Base-by-base conservation (phyloP, 1,140 invertebrate species). In the Macrocentrus cingulum region DNA sequence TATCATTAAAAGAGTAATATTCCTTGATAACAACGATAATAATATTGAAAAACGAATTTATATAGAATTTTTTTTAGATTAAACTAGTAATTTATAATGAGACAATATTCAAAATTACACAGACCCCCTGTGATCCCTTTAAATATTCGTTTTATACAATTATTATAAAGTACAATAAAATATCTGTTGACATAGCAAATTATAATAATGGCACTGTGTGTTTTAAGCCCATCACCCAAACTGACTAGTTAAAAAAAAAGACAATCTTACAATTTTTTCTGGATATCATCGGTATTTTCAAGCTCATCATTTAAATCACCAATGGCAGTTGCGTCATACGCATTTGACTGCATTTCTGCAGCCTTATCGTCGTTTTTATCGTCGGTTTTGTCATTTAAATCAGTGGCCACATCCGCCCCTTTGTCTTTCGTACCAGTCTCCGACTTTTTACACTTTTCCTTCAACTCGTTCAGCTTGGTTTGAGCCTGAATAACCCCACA, bases 381-480 rank as follows among this genome's bases (percentile, higher is more conserved):
- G 13, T n/a, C 0, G 18, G 13, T n/a, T n/a, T 48, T 48, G 19
- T 48, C 19, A 23, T 48, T 23, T 25, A 44, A 44, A 11, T 44
- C 42, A 16, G 16, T 18, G 18, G 42, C 9, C 11, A 44, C 16
- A 19, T 25, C 45, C 5, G 6, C 16, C 6, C 29, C 16, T 48
- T 48, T 23, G 11, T n/a, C 16, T 23, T 48, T 7, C 5, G n/a
- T 25, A 13, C 22, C 20, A 25, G 3, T 52, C 8, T 20, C 19
- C 13, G n/a, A n/a, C n/a, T n/a, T n/a, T n/a, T 32, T 56, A 41
- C 53, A 56, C 2, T 60, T 60, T 22, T 63, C 34, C 29, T 76
- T 79, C 8, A 71, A 9, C 37, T 72, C 70, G 2, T 71, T 63
- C 1, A 71, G 18, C 41, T 79, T 72, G 13, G 64, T 61, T 46